Evolutionary conservation across 2,797 vertebrate species (phyloP), one percentile per base, ranked within the genome.

Genomic region (Myotis myotis): DNA sequence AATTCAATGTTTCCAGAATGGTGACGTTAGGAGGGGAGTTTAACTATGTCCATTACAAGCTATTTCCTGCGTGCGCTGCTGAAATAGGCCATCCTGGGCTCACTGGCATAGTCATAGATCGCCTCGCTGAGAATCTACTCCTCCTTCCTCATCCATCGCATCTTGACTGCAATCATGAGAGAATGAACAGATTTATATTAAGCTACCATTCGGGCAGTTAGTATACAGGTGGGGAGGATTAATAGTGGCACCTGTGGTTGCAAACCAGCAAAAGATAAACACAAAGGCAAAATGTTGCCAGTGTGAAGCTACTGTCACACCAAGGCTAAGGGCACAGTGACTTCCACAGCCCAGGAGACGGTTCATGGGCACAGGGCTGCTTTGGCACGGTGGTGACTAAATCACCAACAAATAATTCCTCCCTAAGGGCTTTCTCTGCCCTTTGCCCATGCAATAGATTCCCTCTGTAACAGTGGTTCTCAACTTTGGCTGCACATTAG

Each of bases 1-100:
- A 93, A 93, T 92, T 93, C 23, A 66, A 72, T 44, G 62, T 82
- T 96, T 95, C 90, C 82, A 87, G 36, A 84, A 88, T 89, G 80
- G 62, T 78, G 51, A 87, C 20, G 20, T 44, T 19, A 79, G n/a
- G 28, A 87, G 23, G 5, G 12, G 19, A 66, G 51, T 33, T 51
- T 93, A 72, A 80, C 53, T 93, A 66, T 62, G 64, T 93, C 75
- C 62, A 95, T 47, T 49, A 41, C 19, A 94, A 66, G 74, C 4
- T 71, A 41, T 89, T 89, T 95, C 44, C 19, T 83, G 23, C 22
- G 10, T 70, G 6, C 71, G 6, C 51, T 88, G 20, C 49, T 8
- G 16, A 94, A 92, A 78, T 4, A 57, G 41, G 36, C 28, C 87
- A 53, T 71, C 33, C 53, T 25, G 23, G 33, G 23, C n/a, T 72